These are phyloP conservation scores for Pseudopodoces humilis DNA, from an alignment of 2,113 vertebrate species.

Conservation along the genomic window DNA sequence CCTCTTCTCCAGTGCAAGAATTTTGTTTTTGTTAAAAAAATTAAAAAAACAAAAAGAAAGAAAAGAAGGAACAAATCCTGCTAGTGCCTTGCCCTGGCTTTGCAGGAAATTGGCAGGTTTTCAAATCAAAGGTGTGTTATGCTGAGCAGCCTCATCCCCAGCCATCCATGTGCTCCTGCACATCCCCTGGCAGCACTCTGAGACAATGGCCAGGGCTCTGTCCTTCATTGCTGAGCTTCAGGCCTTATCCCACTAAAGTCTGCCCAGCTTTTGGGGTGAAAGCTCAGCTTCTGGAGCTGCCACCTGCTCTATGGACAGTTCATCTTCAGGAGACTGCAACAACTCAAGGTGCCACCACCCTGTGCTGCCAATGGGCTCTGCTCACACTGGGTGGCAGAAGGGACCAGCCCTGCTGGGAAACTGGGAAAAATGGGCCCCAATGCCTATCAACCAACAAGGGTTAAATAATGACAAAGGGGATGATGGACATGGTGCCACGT, in stretches of 20 bases:
- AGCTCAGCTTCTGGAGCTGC: not conserved
- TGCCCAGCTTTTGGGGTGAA: not conserved
- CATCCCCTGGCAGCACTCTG: not conserved
- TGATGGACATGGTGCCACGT: not conserved
- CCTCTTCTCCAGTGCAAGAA: not conserved
- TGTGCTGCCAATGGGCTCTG: not conserved
- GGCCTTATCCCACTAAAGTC: not conserved
- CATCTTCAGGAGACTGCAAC: not conserved
- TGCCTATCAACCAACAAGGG: not conserved
- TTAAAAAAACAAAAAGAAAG: not conserved
- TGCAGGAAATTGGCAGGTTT: not conserved
- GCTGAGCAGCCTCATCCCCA: not conserved
- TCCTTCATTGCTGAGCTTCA: not conserved
- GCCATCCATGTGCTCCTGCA: not conserved
- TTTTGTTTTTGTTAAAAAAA: not conserved
- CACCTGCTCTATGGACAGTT: not conserved
- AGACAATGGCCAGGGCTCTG: accelerated
- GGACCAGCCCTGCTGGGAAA: not conserved
- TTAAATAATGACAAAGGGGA: not conserved
- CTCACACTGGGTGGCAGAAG: not conserved
- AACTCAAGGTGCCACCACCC: not conserved
- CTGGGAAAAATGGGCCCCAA: not conserved
- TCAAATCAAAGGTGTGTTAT: not conserved
- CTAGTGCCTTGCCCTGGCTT: not conserved
- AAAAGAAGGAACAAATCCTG: not conserved